Evolutionary conservation across 1,140 invertebrate genomes (phyloP).

Genomic region (Bombyx mandarina): DNA sequence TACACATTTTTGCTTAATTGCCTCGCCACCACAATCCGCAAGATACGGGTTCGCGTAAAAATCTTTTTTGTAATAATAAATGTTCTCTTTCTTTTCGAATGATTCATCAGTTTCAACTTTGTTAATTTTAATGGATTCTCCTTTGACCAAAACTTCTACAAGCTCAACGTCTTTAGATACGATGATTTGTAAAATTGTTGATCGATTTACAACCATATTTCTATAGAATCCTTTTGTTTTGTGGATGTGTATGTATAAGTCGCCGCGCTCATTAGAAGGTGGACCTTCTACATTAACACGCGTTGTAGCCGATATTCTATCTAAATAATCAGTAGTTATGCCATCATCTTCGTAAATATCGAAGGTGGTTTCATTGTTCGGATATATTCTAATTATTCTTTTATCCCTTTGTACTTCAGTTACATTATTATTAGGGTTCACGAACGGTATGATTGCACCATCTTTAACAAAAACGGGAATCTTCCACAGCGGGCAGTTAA

Average conservation of each 20-base stretch:
- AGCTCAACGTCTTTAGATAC: conserved; percentile 20
- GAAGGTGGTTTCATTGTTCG: conserved; percentile 34
- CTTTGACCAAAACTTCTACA: conserved; percentile 38
- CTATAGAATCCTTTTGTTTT: conserved; percentile 39
- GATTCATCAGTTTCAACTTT: conserved; percentile 30
- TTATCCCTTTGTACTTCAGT: conserved; percentile 39
- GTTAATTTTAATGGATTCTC: conserved; percentile 19
- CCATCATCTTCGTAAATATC: conserved; percentile 58
- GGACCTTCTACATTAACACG: conserved; percentile 29
- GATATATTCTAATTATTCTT: conserved; percentile 47
- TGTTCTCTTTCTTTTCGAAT: conserved; percentile 29
- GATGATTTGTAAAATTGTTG: conserved; percentile 46
- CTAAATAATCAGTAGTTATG: conserved; percentile 34
- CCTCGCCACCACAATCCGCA: conserved; percentile 14
- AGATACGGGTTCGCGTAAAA: conserved; percentile 44
- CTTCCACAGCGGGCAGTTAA: conserved; percentile 50
- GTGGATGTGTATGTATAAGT: conserved; percentile 34
- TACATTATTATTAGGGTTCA: conserved; percentile 49
- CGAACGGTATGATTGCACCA: conserved; percentile 54
- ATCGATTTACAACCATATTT: conserved; percentile 34
- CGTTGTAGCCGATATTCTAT: conserved; percentile 34
- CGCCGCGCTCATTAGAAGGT: conserved; percentile 26
- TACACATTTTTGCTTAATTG: conserved; percentile 34
- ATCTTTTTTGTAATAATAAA: conserved; percentile 35
- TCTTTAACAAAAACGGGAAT: conserved; percentile 59